Percentiles rank a stretch among this genome's conserved stretches.
These are phyloP conservation scores for Leptinotarsa texana DNA, from an alignment of 1,140 invertebrate genomes.

Conservation along the genomic window DNA sequence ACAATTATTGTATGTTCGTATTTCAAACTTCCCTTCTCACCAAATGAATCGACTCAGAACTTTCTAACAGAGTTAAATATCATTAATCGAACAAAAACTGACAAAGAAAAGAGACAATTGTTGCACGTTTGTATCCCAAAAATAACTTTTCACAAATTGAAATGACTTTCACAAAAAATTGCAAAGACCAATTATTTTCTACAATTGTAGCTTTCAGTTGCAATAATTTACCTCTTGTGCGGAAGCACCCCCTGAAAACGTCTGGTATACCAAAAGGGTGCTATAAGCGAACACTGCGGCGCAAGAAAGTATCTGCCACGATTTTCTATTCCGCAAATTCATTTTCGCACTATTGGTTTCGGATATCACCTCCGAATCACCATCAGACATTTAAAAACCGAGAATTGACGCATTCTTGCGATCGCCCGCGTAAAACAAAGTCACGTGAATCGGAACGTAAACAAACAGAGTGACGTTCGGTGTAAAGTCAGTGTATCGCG, in stretches of 20 bases:
- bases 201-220: too few relatives aligned
- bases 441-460: slow-evolving; percentile 32
- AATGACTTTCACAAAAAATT: too few relatives aligned
- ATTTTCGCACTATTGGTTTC: slow-evolving; percentile 41
- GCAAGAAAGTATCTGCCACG: slow-evolving; percentile 48
- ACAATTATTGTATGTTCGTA: too few relatives aligned
- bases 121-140: too few relatives aligned
- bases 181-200: too few relatives aligned
- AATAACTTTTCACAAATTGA: too few relatives aligned
- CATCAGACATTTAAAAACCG: slow-evolving; percentile 28
- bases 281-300: slow-evolving; percentile 61
- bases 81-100: too few relatives aligned
- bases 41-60: too few relatives aligned
- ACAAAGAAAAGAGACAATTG: too few relatives aligned
- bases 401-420: not conserved
- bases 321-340: slow-evolving; percentile 45
- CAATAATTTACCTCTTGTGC: not conserved
- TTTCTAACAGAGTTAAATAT: too few relatives aligned
- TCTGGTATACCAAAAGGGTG: slow-evolving; percentile 67
- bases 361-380: slow-evolving; percentile 40
- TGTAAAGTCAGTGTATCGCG: not conserved
- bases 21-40: too few relatives aligned
- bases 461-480: slow-evolving; percentile 32
- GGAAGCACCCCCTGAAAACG: slow-evolving; percentile 40
- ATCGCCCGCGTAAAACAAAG: not conserved